These are phyloP conservation scores for Noctua janthina DNA, from an alignment of 2,888 invertebrate genomes.

Conservation along the genomic window DNA sequence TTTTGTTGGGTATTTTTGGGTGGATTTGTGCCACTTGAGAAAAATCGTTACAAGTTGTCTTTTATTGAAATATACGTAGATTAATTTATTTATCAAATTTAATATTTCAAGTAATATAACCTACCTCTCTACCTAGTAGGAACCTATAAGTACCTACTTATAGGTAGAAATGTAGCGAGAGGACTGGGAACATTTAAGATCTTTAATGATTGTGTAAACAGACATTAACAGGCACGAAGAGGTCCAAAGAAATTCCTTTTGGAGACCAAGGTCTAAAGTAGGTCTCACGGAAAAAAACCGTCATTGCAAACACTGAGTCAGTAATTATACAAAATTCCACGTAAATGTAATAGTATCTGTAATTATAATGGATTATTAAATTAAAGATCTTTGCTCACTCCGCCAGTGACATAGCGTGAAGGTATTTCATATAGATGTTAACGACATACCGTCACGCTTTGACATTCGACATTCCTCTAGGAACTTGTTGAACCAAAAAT, in stretches of 20 bases:
- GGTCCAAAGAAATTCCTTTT: background rate
- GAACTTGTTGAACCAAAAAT: constrained; percentile 50
- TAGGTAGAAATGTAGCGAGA: background rate
- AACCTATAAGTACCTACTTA: background rate
- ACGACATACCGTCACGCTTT: constrained; percentile 45
- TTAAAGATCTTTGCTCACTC: constrained; percentile 30
- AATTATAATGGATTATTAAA: constrained; percentile 30
- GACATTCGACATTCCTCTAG: constrained; percentile 44
- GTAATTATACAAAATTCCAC: background rate
- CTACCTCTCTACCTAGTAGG: no score
- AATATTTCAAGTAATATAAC: background rate
- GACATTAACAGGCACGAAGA: background rate
- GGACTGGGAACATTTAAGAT: background rate
- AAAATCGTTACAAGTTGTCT: background rate
- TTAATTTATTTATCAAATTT: background rate
- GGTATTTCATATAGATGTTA: constrained; percentile 56
- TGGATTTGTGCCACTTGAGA: constrained; percentile 22
- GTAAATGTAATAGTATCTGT: background rate
- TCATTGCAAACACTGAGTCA: background rate
- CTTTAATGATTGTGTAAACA: background rate
- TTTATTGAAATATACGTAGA: background rate
- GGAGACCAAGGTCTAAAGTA: background rate
- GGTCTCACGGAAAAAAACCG: background rate
- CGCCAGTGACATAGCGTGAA: constrained; percentile 14
- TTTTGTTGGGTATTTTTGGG: constrained; percentile 12